A percentile compares a stretch with the other conserved stretches of the same genome.
Conservation (phyloP, 2,797 vertebrate genomes). For the Enteromius treurensis region DNA sequence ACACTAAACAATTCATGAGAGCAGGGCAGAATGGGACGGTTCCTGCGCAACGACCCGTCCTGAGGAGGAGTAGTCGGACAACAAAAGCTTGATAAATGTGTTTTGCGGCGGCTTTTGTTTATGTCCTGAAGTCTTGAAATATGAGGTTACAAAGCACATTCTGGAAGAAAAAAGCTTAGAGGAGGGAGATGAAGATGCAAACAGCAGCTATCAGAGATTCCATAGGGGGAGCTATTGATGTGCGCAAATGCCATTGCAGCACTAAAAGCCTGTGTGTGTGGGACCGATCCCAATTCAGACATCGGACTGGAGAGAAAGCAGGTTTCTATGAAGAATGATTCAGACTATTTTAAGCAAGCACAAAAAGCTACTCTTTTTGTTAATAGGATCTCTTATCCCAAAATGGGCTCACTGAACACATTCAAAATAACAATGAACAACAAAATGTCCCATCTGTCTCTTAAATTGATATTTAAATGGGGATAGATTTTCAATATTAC, state of each 20-base stretch:
- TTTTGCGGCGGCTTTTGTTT: conserved; percentile 16
- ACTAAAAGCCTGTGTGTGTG: conserved; percentile 35
- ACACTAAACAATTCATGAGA: conserved; percentile 4
- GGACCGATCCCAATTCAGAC: conserved; percentile 27
- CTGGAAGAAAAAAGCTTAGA: conserved; percentile 29
- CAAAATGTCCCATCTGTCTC: conserved; percentile 55
- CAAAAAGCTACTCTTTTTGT: conserved; percentile 22
- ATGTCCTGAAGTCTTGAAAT: conserved; percentile 20
- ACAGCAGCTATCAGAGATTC: conserved; percentile 62
- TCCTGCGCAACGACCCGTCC: neutral
- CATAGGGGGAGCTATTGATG: conserved; percentile 73
- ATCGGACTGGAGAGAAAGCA: neutral
- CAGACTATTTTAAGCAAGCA: conserved; percentile 24
- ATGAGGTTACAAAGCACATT: conserved; percentile 30
- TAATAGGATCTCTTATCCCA: conserved; percentile 27
- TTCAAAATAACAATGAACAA: conserved; percentile 17
- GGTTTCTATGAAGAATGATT: conserved; percentile 5
- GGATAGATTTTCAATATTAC: conserved; percentile 16
- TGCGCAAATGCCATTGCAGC: conserved; percentile 60
- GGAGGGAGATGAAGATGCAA: conserved; percentile 51
- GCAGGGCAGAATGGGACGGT: neutral
- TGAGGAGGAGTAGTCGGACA: neutral
- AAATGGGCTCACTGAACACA: conserved; percentile 22
- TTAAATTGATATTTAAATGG: neutral
- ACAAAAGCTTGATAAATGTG: conserved; percentile 38